Base-by-base conservation (phyloP, 2,113 vertebrate species). In the Chamaea fasciata region DNA sequence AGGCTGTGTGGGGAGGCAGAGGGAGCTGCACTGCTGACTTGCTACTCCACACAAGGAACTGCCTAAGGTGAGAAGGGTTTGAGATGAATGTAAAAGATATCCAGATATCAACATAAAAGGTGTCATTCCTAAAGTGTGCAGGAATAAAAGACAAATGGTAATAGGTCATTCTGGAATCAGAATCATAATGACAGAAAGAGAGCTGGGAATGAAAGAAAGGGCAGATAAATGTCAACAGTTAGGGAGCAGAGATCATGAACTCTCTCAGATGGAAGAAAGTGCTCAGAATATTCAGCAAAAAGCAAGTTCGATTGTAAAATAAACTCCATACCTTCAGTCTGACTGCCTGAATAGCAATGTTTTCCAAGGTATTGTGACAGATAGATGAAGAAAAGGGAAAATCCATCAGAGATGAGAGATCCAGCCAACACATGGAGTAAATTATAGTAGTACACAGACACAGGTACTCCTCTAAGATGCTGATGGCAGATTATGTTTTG, bases 221-320 rank as follows among this genome's bases (percentile, higher is more conserved):
- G 94, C 97, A 97, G 70, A 75, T 87, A 96, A 97, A 97, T 97
- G 96, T 96, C 95, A 97, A 80, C 69, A 83, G 41, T 70, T 84
- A 74, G 87, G n/a, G 78, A 94, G 83, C 41, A 95, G 92, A 95
- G 96, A 95, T 95, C 83, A 4, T 87, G 94, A 95, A 94, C 95
- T 95, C 95, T 83, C 86, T 95, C 82, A 83, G 87, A 83, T 94
- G 93, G 57, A 96, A 94, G 96, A 91, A 93, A 95, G 84, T 92
- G 83, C 83, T 91, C 75, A 78, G 90, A 94, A 93, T 93, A 90
- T 82, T 92, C 92, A 95, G 90, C 89, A 94, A 97, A 97, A 97
- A 97, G 26, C 92, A 83, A 92, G 91, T 91, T 93, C 10, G 1
- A 81, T 73, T 94, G 84, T 83, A 92, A 96, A 97, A 96, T 93